Base-by-base conservation (phyloP, 2,797 vertebrate genomes). In the Amblyopsis hoosieri region DNA sequence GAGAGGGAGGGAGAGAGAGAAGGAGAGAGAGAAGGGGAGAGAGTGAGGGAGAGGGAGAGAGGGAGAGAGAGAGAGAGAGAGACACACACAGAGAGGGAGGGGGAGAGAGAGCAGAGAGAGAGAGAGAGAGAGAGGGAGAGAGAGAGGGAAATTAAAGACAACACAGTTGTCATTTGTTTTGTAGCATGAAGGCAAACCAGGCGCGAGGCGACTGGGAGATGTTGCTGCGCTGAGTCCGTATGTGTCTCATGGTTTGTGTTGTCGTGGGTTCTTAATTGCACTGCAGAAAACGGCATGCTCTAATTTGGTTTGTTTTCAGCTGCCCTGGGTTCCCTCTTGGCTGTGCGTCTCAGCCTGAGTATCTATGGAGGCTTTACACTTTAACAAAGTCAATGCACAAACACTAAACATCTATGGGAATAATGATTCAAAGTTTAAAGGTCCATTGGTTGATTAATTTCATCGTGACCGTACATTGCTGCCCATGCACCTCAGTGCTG, bases 301-400 rank as follows among this genome's bases (percentile, higher is more conserved):
- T 78, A 79, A 85, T 83, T 64, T 78, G 75, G 74, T 85, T 85
- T 85, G 82, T 85, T 86, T 87, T 80, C 79, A 75, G 70, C 66
- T 60, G 83, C 87, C 75, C 60, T 50, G 1, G 77, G 84, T 87
- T 78, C 77, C 76, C 72, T 78, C 51, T 51, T 67, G 78, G 85
- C 80, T 85, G 80, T 76, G 75, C 72, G 81, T 68, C 75, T 79
- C 76, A 82, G 70, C 75, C 72, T 75, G 72, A 80, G 69, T 78
- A 74, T 81, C 69, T 78, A 51, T 71, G 75, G 74, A 75, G 67
- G 69, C 76, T 82, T 79, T 72, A 62, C 68, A 75, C 75, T 62
- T 66, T 77, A 70, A 71, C 72, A 85, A 76, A 82, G 69, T 57
- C 74, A 74, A 70, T 69, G 65, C 56, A 67, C 74, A 78, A 69